Evolutionary conservation across 2,113 vertebrate species (phyloP).

Genomic region (Isurus oxyrinchus): DNA sequence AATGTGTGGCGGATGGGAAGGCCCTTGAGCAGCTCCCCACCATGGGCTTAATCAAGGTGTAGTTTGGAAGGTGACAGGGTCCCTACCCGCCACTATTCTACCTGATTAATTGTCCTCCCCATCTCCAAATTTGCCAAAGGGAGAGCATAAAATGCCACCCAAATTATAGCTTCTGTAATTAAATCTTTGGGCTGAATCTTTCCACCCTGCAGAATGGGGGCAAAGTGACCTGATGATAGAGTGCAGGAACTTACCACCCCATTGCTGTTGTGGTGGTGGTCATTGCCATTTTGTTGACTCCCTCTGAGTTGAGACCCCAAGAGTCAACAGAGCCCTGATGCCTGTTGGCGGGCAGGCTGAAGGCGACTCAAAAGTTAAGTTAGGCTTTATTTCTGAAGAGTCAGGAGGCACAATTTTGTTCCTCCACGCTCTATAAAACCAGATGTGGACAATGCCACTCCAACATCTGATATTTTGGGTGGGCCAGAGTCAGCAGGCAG

Average conservation of each 20-base stretch:
- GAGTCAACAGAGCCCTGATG: not conserved
- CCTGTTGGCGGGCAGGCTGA: not conserved
- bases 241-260: not conserved
- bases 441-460: not conserved
- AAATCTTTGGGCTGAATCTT: not conserved
- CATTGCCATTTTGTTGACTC: not conserved
- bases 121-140: not conserved
- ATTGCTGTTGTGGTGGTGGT: not conserved
- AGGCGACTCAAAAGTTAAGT: not conserved
- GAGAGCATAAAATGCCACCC: not conserved
- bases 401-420: not conserved
- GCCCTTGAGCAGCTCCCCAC: no score
- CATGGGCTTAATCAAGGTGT: no score
- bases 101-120: not conserved
- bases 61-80: no score
- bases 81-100: no score
- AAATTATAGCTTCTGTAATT: not conserved
- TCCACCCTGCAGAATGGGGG: not conserved
- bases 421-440: not conserved
- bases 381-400: not conserved
- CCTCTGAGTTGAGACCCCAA: not conserved
- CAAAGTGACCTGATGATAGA: not conserved
- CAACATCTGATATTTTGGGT: not conserved
- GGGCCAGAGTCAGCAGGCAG: not conserved
- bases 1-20: no score